Evolutionary conservation across 2,797 vertebrate genomes (phyloP).

Genomic region (Chelonia mydas): DNA sequence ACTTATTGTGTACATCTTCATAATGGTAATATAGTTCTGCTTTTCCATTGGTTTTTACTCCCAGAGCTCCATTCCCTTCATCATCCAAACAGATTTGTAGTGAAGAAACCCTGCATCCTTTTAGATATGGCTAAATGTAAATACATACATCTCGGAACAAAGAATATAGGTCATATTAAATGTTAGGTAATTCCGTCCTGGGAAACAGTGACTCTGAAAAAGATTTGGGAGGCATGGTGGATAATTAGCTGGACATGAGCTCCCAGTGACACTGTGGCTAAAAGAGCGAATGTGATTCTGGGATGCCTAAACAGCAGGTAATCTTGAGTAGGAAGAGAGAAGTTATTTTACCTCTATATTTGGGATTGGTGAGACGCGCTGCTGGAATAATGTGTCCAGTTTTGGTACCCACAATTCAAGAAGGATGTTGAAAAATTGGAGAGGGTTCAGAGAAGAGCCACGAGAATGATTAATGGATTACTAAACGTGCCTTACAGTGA

Average conservation of each 20-base stretch:
- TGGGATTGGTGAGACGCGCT: not conserved
- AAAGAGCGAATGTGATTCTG: not conserved
- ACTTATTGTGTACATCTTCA: constrained; percentile 47
- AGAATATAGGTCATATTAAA: not conserved
- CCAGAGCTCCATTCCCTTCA: constrained; percentile 9
- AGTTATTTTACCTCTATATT: not conserved
- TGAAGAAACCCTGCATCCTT: not conserved
- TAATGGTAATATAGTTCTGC: constrained; percentile 27
- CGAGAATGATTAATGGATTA: not conserved
- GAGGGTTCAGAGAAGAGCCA: not conserved
- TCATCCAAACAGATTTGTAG: constrained; percentile 14
- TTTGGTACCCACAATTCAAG: not conserved
- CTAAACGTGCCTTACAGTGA: not conserved
- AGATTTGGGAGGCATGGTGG: not conserved
- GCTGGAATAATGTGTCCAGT: not conserved
- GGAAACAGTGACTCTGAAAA: not conserved
- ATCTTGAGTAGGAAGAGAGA: not conserved
- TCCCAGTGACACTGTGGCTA: not conserved
- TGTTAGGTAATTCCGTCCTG: not conserved
- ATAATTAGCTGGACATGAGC: not conserved
- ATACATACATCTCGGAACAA: not conserved
- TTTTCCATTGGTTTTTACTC: constrained; percentile 33
- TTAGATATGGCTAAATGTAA: not conserved
- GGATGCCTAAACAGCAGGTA: not conserved
- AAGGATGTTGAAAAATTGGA: not conserved